These are phyloP conservation scores for Dichetophora obliterata DNA, from an alignment of 2,888 invertebrate species.

Conservation along the genomic window DNA sequence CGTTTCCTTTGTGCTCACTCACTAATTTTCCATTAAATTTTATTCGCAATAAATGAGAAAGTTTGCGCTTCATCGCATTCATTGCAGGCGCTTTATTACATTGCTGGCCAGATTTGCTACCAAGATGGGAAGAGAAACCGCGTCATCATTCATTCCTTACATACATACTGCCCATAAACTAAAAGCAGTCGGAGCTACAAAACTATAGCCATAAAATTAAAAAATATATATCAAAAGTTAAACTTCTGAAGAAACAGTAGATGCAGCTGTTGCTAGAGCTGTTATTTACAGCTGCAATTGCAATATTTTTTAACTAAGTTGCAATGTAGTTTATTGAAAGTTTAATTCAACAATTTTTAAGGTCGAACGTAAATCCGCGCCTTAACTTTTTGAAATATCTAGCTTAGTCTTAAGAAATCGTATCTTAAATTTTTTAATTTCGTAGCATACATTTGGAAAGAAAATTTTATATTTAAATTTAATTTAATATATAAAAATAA, in stretches of 20 bases:
- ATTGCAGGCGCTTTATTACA: not conserved
- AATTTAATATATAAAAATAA: too few relatives aligned
- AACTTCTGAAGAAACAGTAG: not conserved
- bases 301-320: not conserved
- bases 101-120: not conserved
- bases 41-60: constrained; percentile 17
- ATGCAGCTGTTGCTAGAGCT: not conserved
- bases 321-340: too few relatives aligned
- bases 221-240: too few relatives aligned
- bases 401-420: too few relatives aligned
- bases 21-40: constrained; percentile 24
- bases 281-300: not conserved
- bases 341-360: too few relatives aligned
- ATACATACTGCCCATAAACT: not conserved
- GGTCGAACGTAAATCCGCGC: too few relatives aligned
- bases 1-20: not conserved
- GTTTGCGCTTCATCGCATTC: constrained; percentile 9
- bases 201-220: not conserved
- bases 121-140: not conserved
- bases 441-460: too few relatives aligned
- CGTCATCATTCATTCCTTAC: not conserved
- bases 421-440: not conserved
- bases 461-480: too few relatives aligned
- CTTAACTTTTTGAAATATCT: too few relatives aligned
- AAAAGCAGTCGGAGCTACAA: not conserved